phyloP scores from a whole-genome alignment of 2,113 vertebrate species.

The Laticauda colubrina region DNA sequence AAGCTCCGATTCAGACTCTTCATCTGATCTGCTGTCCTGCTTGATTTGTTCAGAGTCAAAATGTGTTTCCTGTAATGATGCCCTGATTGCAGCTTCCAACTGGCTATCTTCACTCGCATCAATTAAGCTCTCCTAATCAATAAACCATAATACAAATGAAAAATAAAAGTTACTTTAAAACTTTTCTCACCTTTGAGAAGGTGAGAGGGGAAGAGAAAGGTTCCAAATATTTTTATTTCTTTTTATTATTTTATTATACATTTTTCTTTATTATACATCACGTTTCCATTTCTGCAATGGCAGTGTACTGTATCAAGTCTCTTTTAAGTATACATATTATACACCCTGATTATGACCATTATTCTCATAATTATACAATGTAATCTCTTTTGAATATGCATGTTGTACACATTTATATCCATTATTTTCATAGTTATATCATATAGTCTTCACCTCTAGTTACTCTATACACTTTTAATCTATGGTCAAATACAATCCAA shows the following conservation, averaged over 20 bases:
- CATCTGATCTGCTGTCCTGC: slow-evolving; percentile 86
- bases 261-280: too few relatives aligned
- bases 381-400: too few relatives aligned
- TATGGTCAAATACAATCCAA: too few relatives aligned
- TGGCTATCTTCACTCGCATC: slow-evolving; percentile 99
- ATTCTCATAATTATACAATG: too few relatives aligned
- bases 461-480: too few relatives aligned
- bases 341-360: too few relatives aligned
- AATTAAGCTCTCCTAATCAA: slow-evolving; percentile 91
- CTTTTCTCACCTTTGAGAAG: background rate
- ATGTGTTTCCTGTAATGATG: slow-evolving; percentile 95
- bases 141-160: slow-evolving; percentile 37
- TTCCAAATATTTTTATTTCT: background rate
- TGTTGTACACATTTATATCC: too few relatives aligned
- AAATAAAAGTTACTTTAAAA: slow-evolving; percentile 9
- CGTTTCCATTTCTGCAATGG: too few relatives aligned
- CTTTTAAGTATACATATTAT: too few relatives aligned
- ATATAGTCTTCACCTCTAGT: too few relatives aligned
- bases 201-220: background rate
- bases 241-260: background rate
- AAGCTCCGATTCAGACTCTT: slow-evolving; percentile 93
- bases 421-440: too few relatives aligned
- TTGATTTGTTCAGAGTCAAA: slow-evolving; percentile 87
- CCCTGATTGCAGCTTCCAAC: slow-evolving; percentile 95
- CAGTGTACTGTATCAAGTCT: too few relatives aligned